These are phyloP conservation scores for Macaca mulatta DNA, from an alignment of 2,113 vertebrate species.

Conservation along the genomic window DNA sequence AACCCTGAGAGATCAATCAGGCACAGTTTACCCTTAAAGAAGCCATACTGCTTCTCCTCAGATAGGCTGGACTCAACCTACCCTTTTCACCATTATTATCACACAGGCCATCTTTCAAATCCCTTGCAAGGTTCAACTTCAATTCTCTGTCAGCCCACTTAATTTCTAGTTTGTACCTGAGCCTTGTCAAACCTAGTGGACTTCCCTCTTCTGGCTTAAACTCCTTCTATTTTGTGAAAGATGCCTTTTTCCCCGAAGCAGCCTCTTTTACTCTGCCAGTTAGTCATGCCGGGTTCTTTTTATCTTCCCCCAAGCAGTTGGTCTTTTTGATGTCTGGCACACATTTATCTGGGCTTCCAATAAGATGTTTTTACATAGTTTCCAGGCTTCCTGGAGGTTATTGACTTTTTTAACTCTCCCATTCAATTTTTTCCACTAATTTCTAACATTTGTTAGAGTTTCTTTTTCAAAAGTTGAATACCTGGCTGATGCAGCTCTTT, in stretches of 20 bases:
- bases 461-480: constrained; percentile 76
- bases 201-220: constrained; percentile 5
- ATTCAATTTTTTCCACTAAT: constrained; percentile 72
- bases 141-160: not conserved
- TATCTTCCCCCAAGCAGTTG: constrained; percentile 72
- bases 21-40: constrained; percentile 5
- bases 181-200: not conserved
- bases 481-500: constrained; percentile 76
- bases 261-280: constrained; percentile 68
- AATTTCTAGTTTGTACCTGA: constrained; percentile 47
- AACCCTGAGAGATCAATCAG: not conserved
- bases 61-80: not conserved
- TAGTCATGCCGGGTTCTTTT: constrained; percentile 70
- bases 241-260: constrained; percentile 60
- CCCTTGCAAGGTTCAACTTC: not conserved
- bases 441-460: constrained; percentile 78
- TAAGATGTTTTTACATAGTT: constrained; percentile 80
- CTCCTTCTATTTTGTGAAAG: constrained; percentile 60
- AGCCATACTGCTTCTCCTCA: constrained; percentile 27
- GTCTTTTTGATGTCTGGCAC: constrained; percentile 79
- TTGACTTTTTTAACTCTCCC: constrained; percentile 74
- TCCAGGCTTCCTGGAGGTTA: constrained; percentile 77
- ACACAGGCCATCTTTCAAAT: not conserved
- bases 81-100: not conserved
- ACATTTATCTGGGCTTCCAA: constrained; percentile 80